These are phyloP conservation scores for Actenoides lindsayi DNA, from an alignment of 2,113 vertebrate species.

Conservation along the genomic window DNA sequence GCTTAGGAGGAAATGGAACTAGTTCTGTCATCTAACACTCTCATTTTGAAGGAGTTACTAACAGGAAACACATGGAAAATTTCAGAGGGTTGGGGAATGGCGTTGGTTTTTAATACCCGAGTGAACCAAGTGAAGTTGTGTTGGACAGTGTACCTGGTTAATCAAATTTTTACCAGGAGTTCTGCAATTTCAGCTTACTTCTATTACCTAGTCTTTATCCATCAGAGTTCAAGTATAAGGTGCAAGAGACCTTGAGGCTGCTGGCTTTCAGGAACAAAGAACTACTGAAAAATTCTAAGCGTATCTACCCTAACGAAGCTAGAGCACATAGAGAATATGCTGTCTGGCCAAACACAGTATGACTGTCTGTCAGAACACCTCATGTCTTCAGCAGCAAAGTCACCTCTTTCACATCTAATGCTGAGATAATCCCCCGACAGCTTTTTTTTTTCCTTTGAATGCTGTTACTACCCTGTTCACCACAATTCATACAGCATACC, in stretches of 20 bases:
- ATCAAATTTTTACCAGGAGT: constrained; percentile 29
- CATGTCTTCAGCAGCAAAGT: not conserved
- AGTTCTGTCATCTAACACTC: not conserved
- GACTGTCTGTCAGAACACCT: constrained; percentile 35
- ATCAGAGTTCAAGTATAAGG: constrained; percentile 1
- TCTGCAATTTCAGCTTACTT: constrained; percentile 19
- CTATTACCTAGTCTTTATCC: constrained; percentile 18
- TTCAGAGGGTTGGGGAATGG: not conserved
- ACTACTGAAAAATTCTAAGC: constrained; percentile 21
- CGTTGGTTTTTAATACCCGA: not conserved
- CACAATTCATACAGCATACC: not conserved
- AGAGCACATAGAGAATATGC: not conserved
- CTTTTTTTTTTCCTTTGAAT: not conserved
- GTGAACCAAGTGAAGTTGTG: not conserved
- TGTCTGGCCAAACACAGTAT: constrained; percentile 21
- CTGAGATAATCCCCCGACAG: not conserved
- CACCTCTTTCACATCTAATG: not conserved
- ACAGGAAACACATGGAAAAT: not conserved
- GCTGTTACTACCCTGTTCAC: not conserved
- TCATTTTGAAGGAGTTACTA: not conserved
- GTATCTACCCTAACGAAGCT: not conserved
- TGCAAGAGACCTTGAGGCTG: constrained; percentile 13
- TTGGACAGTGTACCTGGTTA: not conserved
- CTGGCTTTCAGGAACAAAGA: constrained; percentile 39
- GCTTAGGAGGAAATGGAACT: not conserved